Evolutionary conservation across 2,113 vertebrate genomes (phyloP), one percentile per base, ranked within the genome.

Genomic region (Salvelinus sp.): DNA sequence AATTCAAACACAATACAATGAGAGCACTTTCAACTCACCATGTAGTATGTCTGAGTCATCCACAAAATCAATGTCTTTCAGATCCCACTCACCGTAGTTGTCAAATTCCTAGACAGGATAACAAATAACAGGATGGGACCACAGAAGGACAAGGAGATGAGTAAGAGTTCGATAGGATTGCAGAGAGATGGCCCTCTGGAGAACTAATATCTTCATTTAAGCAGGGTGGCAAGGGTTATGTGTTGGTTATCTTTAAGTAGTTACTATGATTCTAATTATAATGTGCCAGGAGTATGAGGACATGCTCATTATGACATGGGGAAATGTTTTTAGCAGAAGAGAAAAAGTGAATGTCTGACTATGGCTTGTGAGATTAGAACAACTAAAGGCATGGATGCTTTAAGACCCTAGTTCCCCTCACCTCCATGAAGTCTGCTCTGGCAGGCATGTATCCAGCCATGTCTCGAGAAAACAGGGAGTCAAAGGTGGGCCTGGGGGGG

Each of bases 371-470:
- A 62, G 18, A 62, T n/a, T 60, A 20, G 27, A 20, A 58, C 50
- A 9, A 70, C 1, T 70, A 20, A 6, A n/a, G 58, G 0, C 20
- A 5, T 30, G 64, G 23, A 14, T 28, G 25, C 22, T 65, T 68
- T 30, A 20, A 20, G 30, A 27, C 5, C 14, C 16, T 33, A 7
- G 16, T 2, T 47, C 27, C 33, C 20, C 92, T 89, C 90, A 98
- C 98, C 96, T 99, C 97, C 79, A 98, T 96, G 70, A 99, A 98
- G 91, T 98, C 97, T 18, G 97, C 97, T 85, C 97, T 94, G n/a
- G 97, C 98, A 68, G 98, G 98, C 97, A 99, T 99, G 86, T 99
- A 99, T 67, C 98, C 98, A 20, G 98, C 98, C 97, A 99, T 99
- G 50, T 99, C 97, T 79, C 97, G 94, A 73, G 98, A 99, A 74